Base-by-base conservation (phyloP, 2,797 vertebrate genomes). In the Chloroceryle amazona region DNA sequence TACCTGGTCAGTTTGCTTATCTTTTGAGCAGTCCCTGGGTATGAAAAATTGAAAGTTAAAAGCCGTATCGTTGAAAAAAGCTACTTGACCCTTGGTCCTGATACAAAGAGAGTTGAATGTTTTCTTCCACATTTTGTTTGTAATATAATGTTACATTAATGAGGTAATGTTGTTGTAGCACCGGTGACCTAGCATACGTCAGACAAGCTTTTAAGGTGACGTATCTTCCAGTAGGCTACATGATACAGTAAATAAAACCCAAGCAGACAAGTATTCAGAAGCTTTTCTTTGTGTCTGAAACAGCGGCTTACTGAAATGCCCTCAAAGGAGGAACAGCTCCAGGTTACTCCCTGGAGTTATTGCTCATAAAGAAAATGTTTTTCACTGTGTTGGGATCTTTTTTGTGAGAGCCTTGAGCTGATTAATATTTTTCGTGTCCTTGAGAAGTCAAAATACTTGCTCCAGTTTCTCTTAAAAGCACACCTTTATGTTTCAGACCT, bases 91-190 rank as follows among this genome's bases (percentile, higher is more conserved):
- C 33, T 95, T 85, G 79, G 67, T 84, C 63, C 33, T 73, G 25
- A 49, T 28, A 65, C 5, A 7, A 86, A 62, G 47, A 73, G 33
- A 18, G 18, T 1, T 82, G 60, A 89, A 63, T 51, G 19, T 63
- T 92, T 96, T 66, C 58, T 63, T 93, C 47, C 19, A 6, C 62
- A n/a, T 42, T 71, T 52, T 94, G 73, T 89, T 94, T 57, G 55
- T 46, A 82, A 73, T 74, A 57, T 57, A 39, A 87, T 95, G 71
- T 89, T 96, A 41, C 58, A 81, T 72, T 93, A 90, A 67, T 91
- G 91, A 93, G 52, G 41, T 96, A 93, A 94, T 96, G 80, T 90
- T 95, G 63, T 89, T 96, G 57, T 57, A 96, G 72, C 93, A 78
- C 61, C 76, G 42, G 85, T 54, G 80, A 89, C 75, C 93, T 65